These are phyloP conservation scores for Phenganax stokvisi DNA, from an alignment of 92 coral and sea anemone species.

Conservation along the genomic window DNA sequence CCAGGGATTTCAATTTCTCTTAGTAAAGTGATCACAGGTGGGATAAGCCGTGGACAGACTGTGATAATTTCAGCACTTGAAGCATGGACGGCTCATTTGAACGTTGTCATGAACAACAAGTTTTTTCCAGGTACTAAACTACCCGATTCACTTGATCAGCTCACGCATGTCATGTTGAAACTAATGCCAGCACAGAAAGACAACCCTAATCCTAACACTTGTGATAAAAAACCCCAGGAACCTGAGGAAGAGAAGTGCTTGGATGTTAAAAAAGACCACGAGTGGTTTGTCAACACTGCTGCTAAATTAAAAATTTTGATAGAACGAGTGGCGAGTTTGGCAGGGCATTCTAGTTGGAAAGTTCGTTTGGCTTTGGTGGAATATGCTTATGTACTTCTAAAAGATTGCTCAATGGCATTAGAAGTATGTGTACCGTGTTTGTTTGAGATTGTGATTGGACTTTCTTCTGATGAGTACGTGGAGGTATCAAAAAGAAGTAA, in stretches of 20 bases:
- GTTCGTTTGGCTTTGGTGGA: slow-evolving; percentile 63
- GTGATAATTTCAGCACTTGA: slow-evolving; percentile 58
- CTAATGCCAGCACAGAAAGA: slow-evolving; percentile 44
- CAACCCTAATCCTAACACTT: background rate
- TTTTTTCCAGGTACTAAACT: slow-evolving; percentile 42
- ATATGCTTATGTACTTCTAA: slow-evolving; percentile 58
- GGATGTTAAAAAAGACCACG: slow-evolving; percentile 42
- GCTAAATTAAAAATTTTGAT: slow-evolving; percentile 66
- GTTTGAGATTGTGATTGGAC: slow-evolving; percentile 70
- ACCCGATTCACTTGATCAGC: slow-evolving; percentile 26
- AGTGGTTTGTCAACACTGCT: slow-evolving; percentile 68
- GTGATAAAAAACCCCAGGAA: slow-evolving; percentile 24
- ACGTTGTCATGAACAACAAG: slow-evolving; percentile 71
- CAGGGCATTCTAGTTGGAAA: slow-evolving; percentile 75
- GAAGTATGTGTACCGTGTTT: slow-evolving; percentile 56
- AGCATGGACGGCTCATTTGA: slow-evolving; percentile 57
- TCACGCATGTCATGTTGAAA: slow-evolving; percentile 45
- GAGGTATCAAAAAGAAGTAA: slow-evolving; percentile 65
- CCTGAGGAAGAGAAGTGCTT: slow-evolving; percentile 46
- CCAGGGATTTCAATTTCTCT: slow-evolving; percentile 86
- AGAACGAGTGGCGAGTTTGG: slow-evolving; percentile 47
- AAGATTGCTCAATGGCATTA: slow-evolving; percentile 58
- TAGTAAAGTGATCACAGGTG: slow-evolving; percentile 54
- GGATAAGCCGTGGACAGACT: slow-evolving; percentile 67
- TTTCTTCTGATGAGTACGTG: slow-evolving; percentile 63